Evolutionary conservation across 2,113 vertebrate species (phyloP), one percentile per base, ranked within the genome.

Genomic region (Forbesichthys agassizii): DNA sequence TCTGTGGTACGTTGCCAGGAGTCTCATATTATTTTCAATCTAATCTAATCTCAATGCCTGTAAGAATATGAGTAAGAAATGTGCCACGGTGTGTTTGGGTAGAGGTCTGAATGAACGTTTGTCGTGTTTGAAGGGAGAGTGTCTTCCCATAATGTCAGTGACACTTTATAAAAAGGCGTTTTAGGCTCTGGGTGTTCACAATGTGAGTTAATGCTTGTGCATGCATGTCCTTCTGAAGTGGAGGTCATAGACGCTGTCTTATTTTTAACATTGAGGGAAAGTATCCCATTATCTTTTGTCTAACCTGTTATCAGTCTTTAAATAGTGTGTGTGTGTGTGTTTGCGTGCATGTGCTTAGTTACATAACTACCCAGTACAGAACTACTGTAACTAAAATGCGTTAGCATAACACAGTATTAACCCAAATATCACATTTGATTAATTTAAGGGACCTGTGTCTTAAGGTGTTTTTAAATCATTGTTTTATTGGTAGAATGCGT

Each of bases 231-330:
- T 16, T 55, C 10, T 12, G 36, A 33, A 59, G 33, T 14, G 57
- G 33, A 46, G 20, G 61, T 16, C 46, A 48, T 55, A 70, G 67
- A 36, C 42, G 48, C 61, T 64, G 60, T 11, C 48, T 71, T 14
- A 33, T 48, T 33, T 61, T 11, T 56, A 10, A 10, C 20, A 13
- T 3, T 48, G 10, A 54, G 16, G 20, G 48, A 75, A 75, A 71
- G 64, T 52, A 36, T 0, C 51, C 27, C 16, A 2, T 61, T 68
- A 74, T 68, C 68, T 71, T 48, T 70, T 13, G 13, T 48, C 33
- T 27, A 78, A 61, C 64, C 18, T 74, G 49, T 67, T 74, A 74
- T 65, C 60, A 65, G 13, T 56, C n/a, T 46, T 58, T 12, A 58
- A 33, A 58, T 20, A 58, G 52, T 13, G 52, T 53, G 51, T 4